Percentiles rank a stretch among this genome's conserved stretches.
These are phyloP conservation scores for Andinoacara biseriatus DNA, from an alignment of 2,113 vertebrate genomes.

Conservation along the genomic window DNA sequence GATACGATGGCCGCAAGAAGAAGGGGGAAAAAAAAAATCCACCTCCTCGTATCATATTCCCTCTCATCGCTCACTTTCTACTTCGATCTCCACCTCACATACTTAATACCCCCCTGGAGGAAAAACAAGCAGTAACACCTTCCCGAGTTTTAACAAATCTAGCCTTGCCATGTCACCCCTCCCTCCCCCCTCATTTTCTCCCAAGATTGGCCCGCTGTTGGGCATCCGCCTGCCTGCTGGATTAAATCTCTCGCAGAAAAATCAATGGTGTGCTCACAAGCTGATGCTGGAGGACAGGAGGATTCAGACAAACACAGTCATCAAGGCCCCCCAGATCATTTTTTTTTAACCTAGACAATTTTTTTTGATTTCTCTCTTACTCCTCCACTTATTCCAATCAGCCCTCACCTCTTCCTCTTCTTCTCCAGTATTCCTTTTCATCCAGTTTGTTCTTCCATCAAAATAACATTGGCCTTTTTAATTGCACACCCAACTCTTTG, in stretches of 20 bases:
- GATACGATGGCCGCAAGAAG: background rate
- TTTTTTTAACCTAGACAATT: background rate
- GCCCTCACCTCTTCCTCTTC: background rate
- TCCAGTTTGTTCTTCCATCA: background rate
- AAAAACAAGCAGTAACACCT: slow-evolving; percentile 59
- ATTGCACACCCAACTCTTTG: background rate
- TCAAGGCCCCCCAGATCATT: slow-evolving; percentile 24
- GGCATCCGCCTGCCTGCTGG: slow-evolving; percentile 36
- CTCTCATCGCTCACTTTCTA: slow-evolving; percentile 46
- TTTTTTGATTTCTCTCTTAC: slow-evolving; percentile 34
- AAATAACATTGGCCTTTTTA: background rate
- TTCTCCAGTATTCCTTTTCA: background rate
- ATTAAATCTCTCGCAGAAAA: slow-evolving; percentile 61
- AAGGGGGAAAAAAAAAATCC: background rate
- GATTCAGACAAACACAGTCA: slow-evolving; percentile 56
- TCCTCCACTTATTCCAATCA: background rate
- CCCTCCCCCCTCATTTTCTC: slow-evolving; percentile 1
- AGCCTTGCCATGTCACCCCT: slow-evolving; percentile 22
- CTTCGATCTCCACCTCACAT: slow-evolving; percentile 55
- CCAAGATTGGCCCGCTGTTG: slow-evolving; percentile 24
- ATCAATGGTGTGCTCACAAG: slow-evolving; percentile 58
- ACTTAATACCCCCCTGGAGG: slow-evolving; percentile 58
- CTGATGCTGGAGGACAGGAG: slow-evolving; percentile 54
- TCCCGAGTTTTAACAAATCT: slow-evolving; percentile 53
- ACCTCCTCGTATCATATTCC: slow-evolving; percentile 53